phyloP scores from a whole-genome alignment of 2,797 vertebrate species.

The Rhinatrema bivittatum region DNA sequence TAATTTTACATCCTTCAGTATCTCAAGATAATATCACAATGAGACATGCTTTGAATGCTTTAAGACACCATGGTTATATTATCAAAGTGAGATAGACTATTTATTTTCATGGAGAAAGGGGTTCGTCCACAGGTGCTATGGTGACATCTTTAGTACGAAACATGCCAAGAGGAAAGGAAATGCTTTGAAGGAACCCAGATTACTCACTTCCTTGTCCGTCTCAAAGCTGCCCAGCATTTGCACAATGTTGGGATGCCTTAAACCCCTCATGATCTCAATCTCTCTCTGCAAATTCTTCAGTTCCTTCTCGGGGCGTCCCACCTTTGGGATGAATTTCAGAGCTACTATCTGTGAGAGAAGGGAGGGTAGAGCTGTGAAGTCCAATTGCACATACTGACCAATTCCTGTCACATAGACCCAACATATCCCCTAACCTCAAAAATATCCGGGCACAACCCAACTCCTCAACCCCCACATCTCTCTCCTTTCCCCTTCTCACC shows the following conservation, averaged over 20 bases:
- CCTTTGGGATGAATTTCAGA: constrained; percentile 91
- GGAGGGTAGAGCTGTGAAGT: not conserved
- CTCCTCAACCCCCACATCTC: not conserved
- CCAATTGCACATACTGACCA: not conserved
- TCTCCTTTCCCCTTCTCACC: not conserved
- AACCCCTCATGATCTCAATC: constrained; percentile 87
- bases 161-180: too few relatives aligned
- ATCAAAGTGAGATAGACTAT: too few relatives aligned
- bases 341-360: constrained; percentile 74
- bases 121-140: too few relatives aligned
- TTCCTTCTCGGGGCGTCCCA: constrained; percentile 86
- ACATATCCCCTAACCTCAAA: not conserved
- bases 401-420: too few relatives aligned
- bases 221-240: constrained; percentile 92
- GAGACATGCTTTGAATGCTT: too few relatives aligned
- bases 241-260: constrained; percentile 87
- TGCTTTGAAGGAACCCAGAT: too few relatives aligned
- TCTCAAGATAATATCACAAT: too few relatives aligned
- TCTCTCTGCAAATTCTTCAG: constrained; percentile 78
- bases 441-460: not conserved
- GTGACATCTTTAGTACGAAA: too few relatives aligned
- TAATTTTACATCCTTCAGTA: too few relatives aligned
- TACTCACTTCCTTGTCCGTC: constrained; percentile 81
- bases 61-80: too few relatives aligned
- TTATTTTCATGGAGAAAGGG: too few relatives aligned